These are phyloP conservation scores for Malurus melanocephalus DNA, from an alignment of 2,113 vertebrate genomes.

Conservation along the genomic window DNA sequence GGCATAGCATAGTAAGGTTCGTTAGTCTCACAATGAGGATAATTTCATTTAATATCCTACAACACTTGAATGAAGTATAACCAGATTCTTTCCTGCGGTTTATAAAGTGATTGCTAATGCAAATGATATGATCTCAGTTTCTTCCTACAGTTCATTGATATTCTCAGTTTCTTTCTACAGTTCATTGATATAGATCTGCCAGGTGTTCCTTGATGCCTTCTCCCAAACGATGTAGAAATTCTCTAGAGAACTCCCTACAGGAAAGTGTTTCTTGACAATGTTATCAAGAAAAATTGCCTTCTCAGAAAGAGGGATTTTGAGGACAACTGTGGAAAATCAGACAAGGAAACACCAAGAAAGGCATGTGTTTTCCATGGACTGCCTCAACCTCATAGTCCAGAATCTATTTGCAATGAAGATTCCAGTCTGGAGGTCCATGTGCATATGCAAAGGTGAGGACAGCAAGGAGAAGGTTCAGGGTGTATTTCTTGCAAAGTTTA, in stretches of 20 bases:
- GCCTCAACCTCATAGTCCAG: neutral
- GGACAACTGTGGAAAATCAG: neutral
- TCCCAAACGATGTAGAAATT: neutral
- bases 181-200: neutral
- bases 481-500: neutral
- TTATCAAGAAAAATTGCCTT: neutral
- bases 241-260: neutral
- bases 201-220: neutral
- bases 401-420: neutral
- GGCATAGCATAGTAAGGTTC: neutral
- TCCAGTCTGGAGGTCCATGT: neutral
- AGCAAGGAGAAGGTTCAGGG: neutral
- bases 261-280: neutral
- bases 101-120: neutral
- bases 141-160: neutral
- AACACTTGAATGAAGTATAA: neutral
- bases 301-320: neutral
- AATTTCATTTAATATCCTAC: neutral
- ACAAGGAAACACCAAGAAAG: neutral
- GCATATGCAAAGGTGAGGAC: neutral
- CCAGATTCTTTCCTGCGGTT: neutral
- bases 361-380: neutral
- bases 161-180: neutral
- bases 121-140: neutral
- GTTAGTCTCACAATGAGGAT: neutral